These are phyloP conservation scores for Meles meles DNA, from an alignment of 2,113 vertebrate species.

Conservation along the genomic window DNA sequence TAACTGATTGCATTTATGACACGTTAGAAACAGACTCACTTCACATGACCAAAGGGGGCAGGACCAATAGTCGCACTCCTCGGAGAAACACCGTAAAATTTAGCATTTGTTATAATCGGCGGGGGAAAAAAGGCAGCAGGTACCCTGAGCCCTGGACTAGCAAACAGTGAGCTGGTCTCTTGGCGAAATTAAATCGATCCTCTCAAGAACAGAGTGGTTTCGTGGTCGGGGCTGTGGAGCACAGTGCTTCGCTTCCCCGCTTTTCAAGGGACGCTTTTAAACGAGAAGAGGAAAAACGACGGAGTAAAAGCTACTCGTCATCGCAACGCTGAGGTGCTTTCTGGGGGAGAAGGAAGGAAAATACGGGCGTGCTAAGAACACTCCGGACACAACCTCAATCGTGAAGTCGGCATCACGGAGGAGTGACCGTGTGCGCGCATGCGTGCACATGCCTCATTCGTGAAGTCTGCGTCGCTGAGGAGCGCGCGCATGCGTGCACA, in stretches of 20 bases:
- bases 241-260: rapidly evolving
- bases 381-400: neutral
- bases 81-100: neutral
- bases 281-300: neutral
- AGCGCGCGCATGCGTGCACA: rapidly evolving
- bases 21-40: neutral
- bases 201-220: neutral
- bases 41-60: neutral
- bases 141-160: neutral
- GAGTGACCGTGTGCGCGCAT: rapidly evolving
- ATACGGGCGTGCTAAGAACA: rapidly evolving
- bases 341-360: neutral
- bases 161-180: neutral
- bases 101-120: neutral
- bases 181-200: neutral
- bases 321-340: neutral
- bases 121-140: neutral
- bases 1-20: neutral
- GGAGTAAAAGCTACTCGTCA: neutral
- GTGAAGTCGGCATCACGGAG: neutral
- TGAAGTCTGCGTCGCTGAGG: neutral
- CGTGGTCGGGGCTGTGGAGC: neutral
- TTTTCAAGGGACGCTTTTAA: neutral
- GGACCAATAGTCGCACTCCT: neutral
- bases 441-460: no score